Evolutionary conservation across 2,797 vertebrate genomes (phyloP).

Genomic region (Arvicola amphibius): DNA sequence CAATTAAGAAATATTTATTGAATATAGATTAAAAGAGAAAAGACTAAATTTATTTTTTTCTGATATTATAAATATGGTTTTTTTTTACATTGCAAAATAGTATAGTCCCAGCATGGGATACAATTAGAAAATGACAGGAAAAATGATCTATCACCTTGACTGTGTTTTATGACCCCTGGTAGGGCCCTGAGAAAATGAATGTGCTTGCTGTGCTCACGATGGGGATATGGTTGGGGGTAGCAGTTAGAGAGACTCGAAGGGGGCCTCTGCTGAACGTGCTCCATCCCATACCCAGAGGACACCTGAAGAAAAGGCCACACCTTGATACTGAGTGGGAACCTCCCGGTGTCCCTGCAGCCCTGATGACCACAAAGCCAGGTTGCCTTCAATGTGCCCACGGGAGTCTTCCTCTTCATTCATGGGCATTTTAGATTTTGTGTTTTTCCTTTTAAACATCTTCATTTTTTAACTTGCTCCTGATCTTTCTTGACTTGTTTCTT

Average conservation of each 20-base stretch:
- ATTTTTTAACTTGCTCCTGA: not conserved
- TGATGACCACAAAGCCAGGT: no score
- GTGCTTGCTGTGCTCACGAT: not conserved
- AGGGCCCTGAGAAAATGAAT: not conserved
- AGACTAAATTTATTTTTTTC: slow-evolving; percentile 39
- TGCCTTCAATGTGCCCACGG: not conserved
- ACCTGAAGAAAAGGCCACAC: not conserved
- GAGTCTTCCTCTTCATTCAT: not conserved
- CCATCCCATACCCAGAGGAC: not conserved
- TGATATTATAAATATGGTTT: slow-evolving; percentile 55
- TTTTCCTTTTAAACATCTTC: not conserved
- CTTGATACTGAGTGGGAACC: not conserved
- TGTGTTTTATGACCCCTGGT: not conserved
- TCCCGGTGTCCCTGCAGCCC: not conserved
- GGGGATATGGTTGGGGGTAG: not conserved
- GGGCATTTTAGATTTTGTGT: not conserved
- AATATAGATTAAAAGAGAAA: slow-evolving; percentile 24
- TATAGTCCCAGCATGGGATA: not conserved
- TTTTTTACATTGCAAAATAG: slow-evolving; percentile 55
- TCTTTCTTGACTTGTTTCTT: not conserved
- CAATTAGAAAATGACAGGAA: slow-evolving; percentile 61
- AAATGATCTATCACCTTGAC: not conserved
- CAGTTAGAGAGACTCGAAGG: not conserved
- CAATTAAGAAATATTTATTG: slow-evolving; percentile 56
- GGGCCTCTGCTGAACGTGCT: not conserved